These are phyloP conservation scores for Drosophila kurseongensis DNA, from an alignment of 1,140 invertebrate species.

Conservation along the genomic window DNA sequence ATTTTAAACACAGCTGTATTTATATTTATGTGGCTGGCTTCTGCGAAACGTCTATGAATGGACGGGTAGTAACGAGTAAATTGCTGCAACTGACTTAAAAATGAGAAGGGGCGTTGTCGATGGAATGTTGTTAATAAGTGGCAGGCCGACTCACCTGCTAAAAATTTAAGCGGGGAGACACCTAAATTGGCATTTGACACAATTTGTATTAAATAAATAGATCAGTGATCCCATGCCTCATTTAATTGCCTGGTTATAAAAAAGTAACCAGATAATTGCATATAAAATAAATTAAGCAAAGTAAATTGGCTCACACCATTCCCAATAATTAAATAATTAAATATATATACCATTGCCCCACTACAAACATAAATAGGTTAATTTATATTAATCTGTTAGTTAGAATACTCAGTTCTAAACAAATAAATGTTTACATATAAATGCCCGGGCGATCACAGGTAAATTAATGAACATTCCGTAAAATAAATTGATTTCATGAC, in stretches of 20 bases:
- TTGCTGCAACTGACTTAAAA: constrained; percentile 16
- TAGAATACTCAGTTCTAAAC: no score
- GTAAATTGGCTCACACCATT: not conserved
- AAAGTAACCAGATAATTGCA: not conserved
- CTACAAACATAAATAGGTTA: not conserved
- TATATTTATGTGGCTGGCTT: constrained; percentile 17
- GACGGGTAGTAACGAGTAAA: constrained; percentile 9
- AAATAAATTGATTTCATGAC: no score
- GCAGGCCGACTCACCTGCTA: not conserved
- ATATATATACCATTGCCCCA: not conserved
- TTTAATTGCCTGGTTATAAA: not conserved
- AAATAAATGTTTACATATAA: no score
- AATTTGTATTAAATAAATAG: constrained; percentile 1
- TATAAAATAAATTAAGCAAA: not conserved
- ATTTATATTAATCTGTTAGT: not conserved
- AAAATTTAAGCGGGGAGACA: not conserved
- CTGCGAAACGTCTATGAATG: constrained; percentile 50
- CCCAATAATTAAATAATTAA: not conserved
- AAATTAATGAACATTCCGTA: no score
- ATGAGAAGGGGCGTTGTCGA: not conserved
- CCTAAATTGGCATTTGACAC: constrained; percentile 5
- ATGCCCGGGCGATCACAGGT: no score
- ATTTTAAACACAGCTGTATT: not conserved
- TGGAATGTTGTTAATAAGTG: constrained; percentile 2
- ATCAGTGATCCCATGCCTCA: constrained; percentile 3